Percentiles rank a stretch among this genome's conserved stretches.
Evolutionary conservation across 2,113 vertebrate species (phyloP).

Genomic region (Ptilonorhynchus violaceus): DNA sequence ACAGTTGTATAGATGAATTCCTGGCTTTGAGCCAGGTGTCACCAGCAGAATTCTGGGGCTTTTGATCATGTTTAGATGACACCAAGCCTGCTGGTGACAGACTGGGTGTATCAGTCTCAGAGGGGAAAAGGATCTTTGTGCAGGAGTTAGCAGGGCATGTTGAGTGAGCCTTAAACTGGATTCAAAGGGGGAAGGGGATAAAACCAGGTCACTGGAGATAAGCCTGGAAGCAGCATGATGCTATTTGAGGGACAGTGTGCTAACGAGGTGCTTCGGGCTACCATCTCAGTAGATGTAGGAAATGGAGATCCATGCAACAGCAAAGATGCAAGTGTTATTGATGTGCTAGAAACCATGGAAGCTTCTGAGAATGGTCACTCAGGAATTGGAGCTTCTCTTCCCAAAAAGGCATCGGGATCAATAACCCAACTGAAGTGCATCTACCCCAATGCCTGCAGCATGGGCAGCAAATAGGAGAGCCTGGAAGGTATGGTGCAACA

Average conservation of each 20-base stretch:
- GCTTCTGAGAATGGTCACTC: background rate
- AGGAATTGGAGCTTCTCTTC: background rate
- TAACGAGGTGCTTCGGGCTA: background rate
- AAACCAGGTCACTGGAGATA: background rate
- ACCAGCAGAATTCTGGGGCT: background rate
- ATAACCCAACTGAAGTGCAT: background rate
- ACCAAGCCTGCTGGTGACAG: background rate
- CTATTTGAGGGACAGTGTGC: background rate
- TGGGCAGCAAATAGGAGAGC: background rate
- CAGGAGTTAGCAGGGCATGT: background rate
- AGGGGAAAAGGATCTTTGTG: background rate
- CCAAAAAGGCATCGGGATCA: background rate
- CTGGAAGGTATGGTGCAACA: background rate
- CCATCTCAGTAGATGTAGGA: background rate
- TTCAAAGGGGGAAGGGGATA: background rate
- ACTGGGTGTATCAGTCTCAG: background rate
- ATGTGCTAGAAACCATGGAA: background rate
- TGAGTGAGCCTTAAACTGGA: background rate
- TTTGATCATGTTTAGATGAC: background rate
- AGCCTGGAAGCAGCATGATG: background rate
- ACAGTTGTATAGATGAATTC: background rate
- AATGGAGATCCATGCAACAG: background rate
- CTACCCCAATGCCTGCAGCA: background rate
- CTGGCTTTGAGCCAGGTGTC: background rate
- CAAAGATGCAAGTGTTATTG: background rate